Base-by-base conservation (phyloP, 2,888 invertebrate genomes). In the Alitta virens region DNA sequence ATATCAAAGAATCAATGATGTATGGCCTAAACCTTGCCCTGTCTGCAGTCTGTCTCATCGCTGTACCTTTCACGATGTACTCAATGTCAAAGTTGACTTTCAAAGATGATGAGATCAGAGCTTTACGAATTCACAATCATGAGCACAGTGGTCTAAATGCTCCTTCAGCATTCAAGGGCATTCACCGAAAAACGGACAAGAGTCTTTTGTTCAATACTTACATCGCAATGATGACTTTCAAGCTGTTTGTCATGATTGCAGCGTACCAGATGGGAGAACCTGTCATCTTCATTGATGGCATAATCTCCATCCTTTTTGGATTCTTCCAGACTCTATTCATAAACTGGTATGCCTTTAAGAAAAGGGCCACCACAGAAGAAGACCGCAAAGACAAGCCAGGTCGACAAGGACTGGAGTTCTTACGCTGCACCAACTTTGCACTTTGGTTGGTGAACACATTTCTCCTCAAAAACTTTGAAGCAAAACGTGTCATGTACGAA, bases 361-460 rank as follows among this genome's bases (percentile, higher is more conserved):
- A 60, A 27, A n/a, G 60, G 5, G n/a, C 38, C 16, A 60, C 53
- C 16, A 52, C 43, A 24, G 54, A 43, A 27, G 46, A 60, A n/a
- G 23, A 60, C 53, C 53, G 26, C 23, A 2, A 25, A 18, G 18
- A n/a, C 1, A 52, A 54, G 26, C 60, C 60, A 5, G 60, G 60
- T 14, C 26, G 60, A 40, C 60, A 60, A 26, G 60, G 60, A 1
- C 26, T 60, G 16, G 60, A 60, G 54, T 2, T 60, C 5, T 25
- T 60, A 18, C 40, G 60, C 42, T 52, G 53, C 40, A 21, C 43
- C 26, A 60, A 60, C 53, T 27, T 60, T 16, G 60, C 60, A 2
- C 60, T 60, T 23, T 60, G 60, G 60, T n/a, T 49, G 38, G 42
- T 42, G 24, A 53, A 53, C 21, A 60, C 60, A 16, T 60, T 60